These are phyloP conservation scores for Rattus rattus DNA, from an alignment of 2,113 vertebrate genomes.

Conservation along the genomic window DNA sequence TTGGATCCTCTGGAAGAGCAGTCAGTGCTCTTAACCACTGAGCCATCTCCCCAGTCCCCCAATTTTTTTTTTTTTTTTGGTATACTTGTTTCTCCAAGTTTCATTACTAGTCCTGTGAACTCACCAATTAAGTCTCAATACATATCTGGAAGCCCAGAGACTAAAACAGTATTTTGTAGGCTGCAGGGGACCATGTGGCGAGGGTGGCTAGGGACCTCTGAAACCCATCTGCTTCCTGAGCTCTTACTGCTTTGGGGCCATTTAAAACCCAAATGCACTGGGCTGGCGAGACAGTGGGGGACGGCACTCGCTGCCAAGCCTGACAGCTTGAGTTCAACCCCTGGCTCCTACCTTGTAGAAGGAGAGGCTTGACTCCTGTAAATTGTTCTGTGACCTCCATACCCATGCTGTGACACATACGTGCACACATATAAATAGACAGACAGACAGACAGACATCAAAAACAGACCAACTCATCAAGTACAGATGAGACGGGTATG, in stretches of 20 bases:
- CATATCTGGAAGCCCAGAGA: neutral
- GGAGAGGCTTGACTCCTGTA: neutral
- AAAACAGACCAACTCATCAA: neutral
- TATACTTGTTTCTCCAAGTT: neutral
- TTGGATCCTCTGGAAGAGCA: too few relatives aligned
- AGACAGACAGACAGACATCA: too few relatives aligned
- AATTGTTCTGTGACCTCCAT: neutral
- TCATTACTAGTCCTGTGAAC: neutral
- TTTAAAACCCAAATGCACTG: neutral
- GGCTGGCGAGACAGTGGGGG: neutral
- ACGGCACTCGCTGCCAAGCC: neutral
- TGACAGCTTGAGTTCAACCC: too few relatives aligned
- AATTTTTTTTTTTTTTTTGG: neutral
- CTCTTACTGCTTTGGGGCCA: neutral
- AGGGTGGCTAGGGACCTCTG: neutral
- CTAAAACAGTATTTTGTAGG: neutral
- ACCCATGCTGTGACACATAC: neutral
- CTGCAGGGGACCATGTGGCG: accelerated
- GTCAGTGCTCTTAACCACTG: too few relatives aligned
- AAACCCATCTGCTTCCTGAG: neutral
- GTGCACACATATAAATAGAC: too few relatives aligned
- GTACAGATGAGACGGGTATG: neutral
- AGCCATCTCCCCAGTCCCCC: too few relatives aligned
- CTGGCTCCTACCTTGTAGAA: neutral
- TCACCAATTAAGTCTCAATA: neutral